A percentile compares a stretch with the other conserved stretches of the same genome.
Evolutionary conservation across 2,113 vertebrate genomes (phyloP).

Genomic region (Murina feae): DNA sequence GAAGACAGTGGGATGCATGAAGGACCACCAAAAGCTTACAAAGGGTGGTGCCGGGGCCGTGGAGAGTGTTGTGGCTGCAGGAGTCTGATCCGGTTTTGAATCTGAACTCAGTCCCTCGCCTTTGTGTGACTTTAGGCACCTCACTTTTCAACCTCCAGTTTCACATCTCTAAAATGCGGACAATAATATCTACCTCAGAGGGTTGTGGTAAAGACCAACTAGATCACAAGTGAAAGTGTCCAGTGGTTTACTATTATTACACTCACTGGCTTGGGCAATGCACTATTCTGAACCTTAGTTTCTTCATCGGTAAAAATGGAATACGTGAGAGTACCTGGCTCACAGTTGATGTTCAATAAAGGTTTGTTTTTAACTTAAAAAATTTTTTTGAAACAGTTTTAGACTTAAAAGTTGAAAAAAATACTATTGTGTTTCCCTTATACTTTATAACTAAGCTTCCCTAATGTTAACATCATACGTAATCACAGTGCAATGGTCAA

Average conservation of each 20-base stretch:
- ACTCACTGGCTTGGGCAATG: background rate
- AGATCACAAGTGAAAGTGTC: slow-evolving; percentile 13
- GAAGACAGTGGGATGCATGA: background rate
- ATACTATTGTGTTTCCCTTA: background rate
- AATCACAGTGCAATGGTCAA: background rate
- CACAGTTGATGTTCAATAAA: background rate
- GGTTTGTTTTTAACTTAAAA: background rate
- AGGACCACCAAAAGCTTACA: background rate
- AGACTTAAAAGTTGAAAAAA: slow-evolving; percentile 18
- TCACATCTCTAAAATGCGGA: slow-evolving; percentile 38
- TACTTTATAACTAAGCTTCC: background rate
- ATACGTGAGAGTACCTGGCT: background rate
- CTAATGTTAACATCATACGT: background rate
- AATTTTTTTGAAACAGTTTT: background rate
- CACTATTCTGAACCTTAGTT: background rate
- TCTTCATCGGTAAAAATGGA: background rate
- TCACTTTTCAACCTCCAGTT: background rate
- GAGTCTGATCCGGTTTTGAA: background rate
- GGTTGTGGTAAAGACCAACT: background rate
- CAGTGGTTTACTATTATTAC: background rate
- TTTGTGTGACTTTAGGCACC: background rate
- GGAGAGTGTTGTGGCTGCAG: background rate
- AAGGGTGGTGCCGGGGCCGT: background rate
- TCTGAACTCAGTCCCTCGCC: background rate
- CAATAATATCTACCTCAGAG: background rate